phyloP scores from a whole-genome alignment of 2,888 invertebrate genomes.

The Thera obeliscata region DNA sequence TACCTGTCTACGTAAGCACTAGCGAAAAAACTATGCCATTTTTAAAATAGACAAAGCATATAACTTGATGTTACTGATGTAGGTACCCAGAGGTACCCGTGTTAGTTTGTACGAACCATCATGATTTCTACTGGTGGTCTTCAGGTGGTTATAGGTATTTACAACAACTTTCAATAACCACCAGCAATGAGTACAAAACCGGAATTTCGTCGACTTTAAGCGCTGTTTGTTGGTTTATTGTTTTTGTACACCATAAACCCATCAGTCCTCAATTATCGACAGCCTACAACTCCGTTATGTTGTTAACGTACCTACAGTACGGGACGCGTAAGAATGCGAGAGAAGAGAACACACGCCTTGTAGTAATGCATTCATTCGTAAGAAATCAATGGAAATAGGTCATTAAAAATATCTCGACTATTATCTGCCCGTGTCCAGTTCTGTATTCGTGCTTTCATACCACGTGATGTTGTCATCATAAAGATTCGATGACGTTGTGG shows the following conservation, averaged over 20 bases:
- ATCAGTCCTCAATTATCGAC: slow-evolving; percentile 40
- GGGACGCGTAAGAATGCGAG: slow-evolving; percentile 1
- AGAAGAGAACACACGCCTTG: neutral
- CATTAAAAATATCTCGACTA: too few relatives aligned
- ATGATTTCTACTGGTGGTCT: slow-evolving; percentile 19
- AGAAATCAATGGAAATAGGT: too few relatives aligned
- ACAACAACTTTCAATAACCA: slow-evolving; percentile 34
- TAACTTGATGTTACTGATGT: too few relatives aligned
- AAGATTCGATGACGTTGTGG: neutral
- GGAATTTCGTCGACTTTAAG: slow-evolving; percentile 38
- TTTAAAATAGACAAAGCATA: too few relatives aligned
- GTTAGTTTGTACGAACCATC: neutral
- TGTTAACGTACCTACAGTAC: slow-evolving; percentile 22
- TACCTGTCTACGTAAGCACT: too few relatives aligned
- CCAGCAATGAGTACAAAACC: slow-evolving; percentile 18
- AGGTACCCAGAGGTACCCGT: too few relatives aligned
- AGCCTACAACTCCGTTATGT: slow-evolving; percentile 40
- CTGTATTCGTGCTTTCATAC: too few relatives aligned
- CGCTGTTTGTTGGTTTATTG: slow-evolving; percentile 39
- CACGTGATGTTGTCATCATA: too few relatives aligned
- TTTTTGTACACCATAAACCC: slow-evolving; percentile 43
- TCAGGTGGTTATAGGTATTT: neutral
- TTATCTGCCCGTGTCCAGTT: too few relatives aligned
- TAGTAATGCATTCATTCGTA: too few relatives aligned
- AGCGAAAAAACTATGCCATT: too few relatives aligned